Conservation (phyloP, 2,888 invertebrate genomes). For the Neocrepidodera transversa region DNA sequence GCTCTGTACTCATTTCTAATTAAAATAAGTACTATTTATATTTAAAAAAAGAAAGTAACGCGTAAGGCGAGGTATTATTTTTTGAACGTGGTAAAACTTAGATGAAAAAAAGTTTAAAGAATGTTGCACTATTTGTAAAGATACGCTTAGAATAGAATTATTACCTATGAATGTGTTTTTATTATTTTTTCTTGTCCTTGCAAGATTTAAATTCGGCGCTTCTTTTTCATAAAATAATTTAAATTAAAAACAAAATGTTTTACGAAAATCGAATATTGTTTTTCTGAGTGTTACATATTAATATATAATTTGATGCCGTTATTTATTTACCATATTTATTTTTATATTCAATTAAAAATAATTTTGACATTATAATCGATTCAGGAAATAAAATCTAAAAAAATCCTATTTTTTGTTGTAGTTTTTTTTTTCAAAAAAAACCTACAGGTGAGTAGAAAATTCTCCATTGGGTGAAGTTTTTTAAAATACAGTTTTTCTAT, state of each 20-base stretch:
- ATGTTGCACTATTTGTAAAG: conserved; percentile 56
- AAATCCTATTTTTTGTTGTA: conserved; percentile 22
- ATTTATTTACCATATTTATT: conserved; percentile 39
- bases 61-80: conserved; percentile 42
- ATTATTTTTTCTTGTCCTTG: conserved; percentile 44
- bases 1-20: conserved; percentile 21
- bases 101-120: conserved; percentile 42
- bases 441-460: too few species aligned
- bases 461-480: too few species aligned
- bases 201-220: too few species aligned
- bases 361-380: conserved; percentile 25
- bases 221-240: too few species aligned
- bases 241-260: too few species aligned
- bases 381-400: conserved; percentile 29
- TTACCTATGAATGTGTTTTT: conserved; percentile 50
- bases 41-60: too few species aligned
- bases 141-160: conserved; percentile 53
- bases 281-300: conserved; percentile 12
- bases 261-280: too few species aligned
- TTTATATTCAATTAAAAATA: conserved; percentile 29
- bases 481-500: too few species aligned
- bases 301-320: conserved; percentile 26
- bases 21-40: conserved; percentile 44
- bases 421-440: background rate
- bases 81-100: conserved; percentile 46